phyloP scores from a whole-genome alignment of 1,140 invertebrate species.

The Micrasema minimum region DNA sequence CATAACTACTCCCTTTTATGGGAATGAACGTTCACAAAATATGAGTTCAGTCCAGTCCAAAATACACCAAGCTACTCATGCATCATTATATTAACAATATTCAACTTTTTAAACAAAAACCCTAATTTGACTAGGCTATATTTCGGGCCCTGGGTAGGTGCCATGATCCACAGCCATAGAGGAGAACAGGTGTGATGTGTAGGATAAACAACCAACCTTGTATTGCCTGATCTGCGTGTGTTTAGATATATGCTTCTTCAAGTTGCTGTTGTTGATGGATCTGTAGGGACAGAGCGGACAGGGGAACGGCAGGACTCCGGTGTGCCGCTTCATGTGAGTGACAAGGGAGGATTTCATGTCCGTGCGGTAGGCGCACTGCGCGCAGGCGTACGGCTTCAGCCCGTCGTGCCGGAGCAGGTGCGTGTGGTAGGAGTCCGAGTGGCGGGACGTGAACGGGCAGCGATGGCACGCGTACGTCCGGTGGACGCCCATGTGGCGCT shows the following conservation, averaged over 20 bases:
- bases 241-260: conserved; percentile 5
- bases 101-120: too few species aligned
- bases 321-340: background rate
- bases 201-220: too few species aligned
- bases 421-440: background rate
- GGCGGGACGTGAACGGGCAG: background rate
- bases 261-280: background rate
- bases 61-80: too few species aligned
- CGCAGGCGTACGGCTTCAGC: conserved; percentile 18
- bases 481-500: background rate
- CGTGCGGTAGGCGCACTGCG: conserved; percentile 5
- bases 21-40: too few species aligned
- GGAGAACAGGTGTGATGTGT: too few species aligned
- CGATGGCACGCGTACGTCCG: background rate
- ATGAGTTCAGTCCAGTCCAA: too few species aligned
- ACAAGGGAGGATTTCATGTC: background rate
- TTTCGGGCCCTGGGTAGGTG: too few species aligned
- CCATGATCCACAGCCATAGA: too few species aligned
- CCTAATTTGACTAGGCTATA: too few species aligned
- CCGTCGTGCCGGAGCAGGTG: conserved; percentile 19
- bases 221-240: background rate
- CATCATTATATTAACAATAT: too few species aligned
- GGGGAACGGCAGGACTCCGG: background rate
- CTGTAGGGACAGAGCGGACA: conserved; percentile 2
- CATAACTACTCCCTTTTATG: too few species aligned